Base-by-base conservation (phyloP, 2,797 vertebrate species). In the Eremophila alpestris region DNA sequence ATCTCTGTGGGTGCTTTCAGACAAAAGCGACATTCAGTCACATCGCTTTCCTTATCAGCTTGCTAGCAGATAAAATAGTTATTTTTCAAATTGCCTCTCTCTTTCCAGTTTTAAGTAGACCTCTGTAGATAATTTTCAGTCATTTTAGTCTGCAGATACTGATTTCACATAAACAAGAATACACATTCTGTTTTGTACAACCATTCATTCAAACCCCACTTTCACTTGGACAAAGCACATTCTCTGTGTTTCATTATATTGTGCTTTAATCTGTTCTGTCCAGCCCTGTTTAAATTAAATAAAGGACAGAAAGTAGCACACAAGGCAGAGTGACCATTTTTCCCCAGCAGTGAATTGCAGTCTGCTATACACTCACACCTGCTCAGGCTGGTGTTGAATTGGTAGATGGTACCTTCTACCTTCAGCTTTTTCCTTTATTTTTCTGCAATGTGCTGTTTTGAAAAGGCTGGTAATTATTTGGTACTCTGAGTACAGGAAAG, bases 1-100 rank as follows among this genome's bases (percentile, higher is more conserved):
- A 95, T 94, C 94, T 95, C 83, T 75, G 89, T 21, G 13, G 62
- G 71, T 62, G 85, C 94, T 92, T 85, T 90, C 81, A 55, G 93
- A 97, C 96, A 98, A 97, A 95, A 96, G 83, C 51, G 15, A 80
- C 90, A 97, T 97, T 98, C 95, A 97, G 88, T 55, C 90, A 86
- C 88, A 81, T 83, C 54, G 29, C 74, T 96, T 88, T 64, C 73
- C 87, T 96, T 97, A 97, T 97, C 96, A 88, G 91, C 83, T 55
- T 16, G 41, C 89, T 92, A 73, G 83, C 68, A 93, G 91, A 95
- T 90, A 96, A 96, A 94, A 93, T 95, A 92, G 94, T 87, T 96
- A 91, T 94, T 97, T 94, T 96, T 95, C 95, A 96, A 95, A 97
- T 94, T 95, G 83, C 93, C n/a, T 89, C 87, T 90, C 78, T 82